Base-by-base conservation (phyloP, 2,888 invertebrate species). In the Epistrophella euchroma region DNA sequence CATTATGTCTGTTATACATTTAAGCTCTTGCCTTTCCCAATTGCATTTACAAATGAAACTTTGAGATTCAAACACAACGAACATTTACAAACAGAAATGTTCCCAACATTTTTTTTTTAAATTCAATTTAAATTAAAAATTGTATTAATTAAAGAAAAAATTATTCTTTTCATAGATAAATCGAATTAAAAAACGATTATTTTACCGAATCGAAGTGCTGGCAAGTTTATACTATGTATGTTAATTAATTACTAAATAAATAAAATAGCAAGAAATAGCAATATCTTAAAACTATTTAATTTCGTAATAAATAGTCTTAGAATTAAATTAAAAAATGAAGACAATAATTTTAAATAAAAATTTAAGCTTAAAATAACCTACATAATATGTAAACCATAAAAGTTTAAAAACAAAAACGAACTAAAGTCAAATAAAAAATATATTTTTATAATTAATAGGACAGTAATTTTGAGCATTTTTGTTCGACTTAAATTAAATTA, bases 391-490 rank as follows among this genome's bases (percentile, higher is more conserved):
- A 55, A 60, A 37, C 7, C 2, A 19, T 11, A 17, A 56, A 19
- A 56, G 4, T 25, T 28, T 28, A 11, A 35, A 45, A 37, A 55
- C 90, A 88, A 88, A 85, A 60, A 75, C 64, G 45, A 88, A 88
- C 79, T 70, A 40, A n/a, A 80, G 55, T 25, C 9, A 64, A 70
- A 70, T 74, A 32, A 52, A 35, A 50, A 40, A 15, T 7, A 43
- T 5, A n/a, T 15, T 1, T n/a, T 17, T 11, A 45, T 43, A 58
- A 37, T 37, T 37, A 60, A 10, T 77, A 81, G 81, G 81, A 73
- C 71, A 78, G 62, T 64, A 74, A 71, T 82, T 78, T 86, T 86
- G 86, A 86, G 86, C 87, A 87, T 84, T 84, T 79, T 79, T 68
- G 56, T 68, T 70, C n/a, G 50, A 68, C 25, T 40, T 40, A 62